phyloP scores from a whole-genome alignment of 2,888 invertebrate genomes.

The Aleiodes leptofemur region DNA sequence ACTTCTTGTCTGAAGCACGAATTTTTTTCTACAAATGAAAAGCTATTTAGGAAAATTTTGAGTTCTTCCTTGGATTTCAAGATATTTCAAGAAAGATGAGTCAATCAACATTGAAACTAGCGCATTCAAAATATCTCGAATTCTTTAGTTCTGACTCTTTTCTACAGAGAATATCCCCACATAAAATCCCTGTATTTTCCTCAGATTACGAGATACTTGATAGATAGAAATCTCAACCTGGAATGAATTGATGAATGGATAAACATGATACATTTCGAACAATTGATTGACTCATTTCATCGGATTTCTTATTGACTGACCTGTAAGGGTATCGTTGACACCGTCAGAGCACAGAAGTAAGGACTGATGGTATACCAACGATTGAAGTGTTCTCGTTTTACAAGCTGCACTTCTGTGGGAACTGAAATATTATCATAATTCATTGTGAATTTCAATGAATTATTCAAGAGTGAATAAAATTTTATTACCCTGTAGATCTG shows the following conservation, averaged over 20 bases:
- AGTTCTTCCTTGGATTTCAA: too few relatives aligned
- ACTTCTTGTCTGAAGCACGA: too few relatives aligned
- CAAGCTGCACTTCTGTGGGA: conserved; percentile 85
- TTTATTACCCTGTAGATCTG: conserved; percentile 25
- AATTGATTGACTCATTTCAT: not conserved
- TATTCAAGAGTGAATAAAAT: not conserved
- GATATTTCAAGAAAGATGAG: too few relatives aligned
- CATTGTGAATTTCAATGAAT: conserved; percentile 27
- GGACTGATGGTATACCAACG: conserved; percentile 89
- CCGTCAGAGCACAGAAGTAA: conserved; percentile 85
- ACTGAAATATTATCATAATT: conserved; percentile 77
- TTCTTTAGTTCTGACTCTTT: too few relatives aligned
- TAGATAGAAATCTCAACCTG: too few relatives aligned
- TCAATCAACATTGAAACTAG: too few relatives aligned
- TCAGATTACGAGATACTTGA: too few relatives aligned
- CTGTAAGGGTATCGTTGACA: conserved; percentile 85
- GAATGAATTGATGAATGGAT: too few relatives aligned
- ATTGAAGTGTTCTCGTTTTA: conserved; percentile 90
- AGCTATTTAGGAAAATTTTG: not conserved
- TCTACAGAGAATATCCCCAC: too few relatives aligned
- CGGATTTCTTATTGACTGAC: conserved; percentile 69
- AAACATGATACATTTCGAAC: too few relatives aligned
- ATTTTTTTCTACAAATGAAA: not conserved
- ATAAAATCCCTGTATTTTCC: too few relatives aligned
- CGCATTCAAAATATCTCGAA: too few relatives aligned